These are phyloP conservation scores for Notamacropus eugenii DNA, from an alignment of 2,797 vertebrate species.

Conservation along the genomic window DNA sequence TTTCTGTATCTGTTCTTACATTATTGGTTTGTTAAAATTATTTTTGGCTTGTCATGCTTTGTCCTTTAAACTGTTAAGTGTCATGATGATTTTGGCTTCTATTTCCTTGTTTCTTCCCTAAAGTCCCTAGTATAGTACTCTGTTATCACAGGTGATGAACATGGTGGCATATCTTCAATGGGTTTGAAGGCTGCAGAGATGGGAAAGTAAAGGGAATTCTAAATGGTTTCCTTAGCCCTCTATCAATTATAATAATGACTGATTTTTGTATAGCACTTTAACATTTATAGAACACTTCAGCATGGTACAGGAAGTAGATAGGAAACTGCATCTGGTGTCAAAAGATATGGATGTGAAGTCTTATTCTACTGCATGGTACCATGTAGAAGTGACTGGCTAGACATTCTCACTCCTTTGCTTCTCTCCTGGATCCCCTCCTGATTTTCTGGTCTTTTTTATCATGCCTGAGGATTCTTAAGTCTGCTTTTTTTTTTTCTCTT, in stretches of 20 bases:
- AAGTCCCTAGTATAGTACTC: not conserved
- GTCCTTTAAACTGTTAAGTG: not conserved
- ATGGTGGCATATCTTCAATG: not conserved
- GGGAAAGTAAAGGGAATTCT: not conserved
- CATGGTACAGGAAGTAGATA: not conserved
- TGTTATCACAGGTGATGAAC: not conserved
- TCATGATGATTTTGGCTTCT: not conserved
- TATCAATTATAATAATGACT: not conserved
- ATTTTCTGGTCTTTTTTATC: not conserved
- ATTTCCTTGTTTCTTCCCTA: not conserved
- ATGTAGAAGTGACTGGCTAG: not conserved
- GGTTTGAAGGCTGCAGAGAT: not conserved
- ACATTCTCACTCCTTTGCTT: not conserved
- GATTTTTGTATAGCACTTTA: not conserved
- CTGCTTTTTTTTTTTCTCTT: too few relatives aligned
- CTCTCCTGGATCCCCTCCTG: not conserved
- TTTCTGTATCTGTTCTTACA: not conserved
- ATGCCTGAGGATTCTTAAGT: not conserved
- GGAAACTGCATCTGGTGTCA: not conserved
- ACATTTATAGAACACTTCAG: not conserved
- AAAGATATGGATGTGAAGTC: not conserved
- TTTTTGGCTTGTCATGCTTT: not conserved
- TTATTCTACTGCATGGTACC: not conserved
- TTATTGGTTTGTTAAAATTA: not conserved
- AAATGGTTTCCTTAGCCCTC: not conserved